Conservation (phyloP, 2,113 vertebrate genomes). For the Oenanthe melanoleuca region DNA sequence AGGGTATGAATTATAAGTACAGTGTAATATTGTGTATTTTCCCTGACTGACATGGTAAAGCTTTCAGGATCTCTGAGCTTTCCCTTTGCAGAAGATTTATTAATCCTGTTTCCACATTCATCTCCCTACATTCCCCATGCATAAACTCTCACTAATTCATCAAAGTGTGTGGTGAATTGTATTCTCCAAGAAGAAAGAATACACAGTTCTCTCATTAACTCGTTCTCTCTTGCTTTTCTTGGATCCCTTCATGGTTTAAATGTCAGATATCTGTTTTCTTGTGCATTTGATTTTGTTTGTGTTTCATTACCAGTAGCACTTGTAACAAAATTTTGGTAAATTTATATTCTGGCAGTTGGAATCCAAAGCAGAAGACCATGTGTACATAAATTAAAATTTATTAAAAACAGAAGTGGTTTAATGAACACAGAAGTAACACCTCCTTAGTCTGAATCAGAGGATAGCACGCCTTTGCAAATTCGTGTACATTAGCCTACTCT, state of each 20-base stretch:
- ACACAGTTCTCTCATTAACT: neutral
- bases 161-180: neutral
- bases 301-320: slow-evolving; percentile 3
- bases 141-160: neutral
- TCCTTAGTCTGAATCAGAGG: slow-evolving; percentile 35
- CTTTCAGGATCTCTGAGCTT: neutral
- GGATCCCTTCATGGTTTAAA: neutral
- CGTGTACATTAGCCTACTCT: neutral
- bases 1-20: neutral
- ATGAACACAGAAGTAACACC: slow-evolving; percentile 32
- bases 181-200: neutral
- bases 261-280: neutral
- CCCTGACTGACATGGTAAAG: neutral
- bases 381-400: slow-evolving; percentile 13
- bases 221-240: neutral
- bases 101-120: neutral
- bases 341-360: slow-evolving; percentile 22
- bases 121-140: neutral
- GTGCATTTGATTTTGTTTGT: slow-evolving; percentile 26
- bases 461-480: slow-evolving; percentile 6
- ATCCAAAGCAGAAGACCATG: neutral
- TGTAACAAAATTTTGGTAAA: neutral
- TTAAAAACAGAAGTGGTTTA: neutral
- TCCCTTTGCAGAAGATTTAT: neutral
- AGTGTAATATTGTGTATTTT: neutral